Conservation (phyloP, 2,888 invertebrate species). For the Phragmatobia fuliginosa region DNA sequence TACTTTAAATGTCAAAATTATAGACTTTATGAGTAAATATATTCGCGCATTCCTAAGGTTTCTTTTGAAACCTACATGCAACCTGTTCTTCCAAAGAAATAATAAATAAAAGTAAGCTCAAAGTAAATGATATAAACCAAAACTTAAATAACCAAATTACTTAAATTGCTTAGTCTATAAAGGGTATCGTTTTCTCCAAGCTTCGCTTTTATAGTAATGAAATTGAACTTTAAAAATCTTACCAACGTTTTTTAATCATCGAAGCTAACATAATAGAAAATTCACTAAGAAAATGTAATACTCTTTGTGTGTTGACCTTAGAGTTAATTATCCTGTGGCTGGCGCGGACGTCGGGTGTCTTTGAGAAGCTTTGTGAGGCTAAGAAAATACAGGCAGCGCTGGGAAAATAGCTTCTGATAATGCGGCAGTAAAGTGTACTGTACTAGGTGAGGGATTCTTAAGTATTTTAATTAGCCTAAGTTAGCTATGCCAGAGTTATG, state of each 20-base stretch:
- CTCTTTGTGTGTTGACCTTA: slow-evolving; percentile 29
- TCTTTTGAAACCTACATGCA: no score
- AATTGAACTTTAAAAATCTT: slow-evolving; percentile 1
- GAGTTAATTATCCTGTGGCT: slow-evolving; percentile 43
- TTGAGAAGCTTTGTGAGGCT: slow-evolving; percentile 31
- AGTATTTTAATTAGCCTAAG: slow-evolving; percentile 15
- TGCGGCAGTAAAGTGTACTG: slow-evolving; percentile 8
- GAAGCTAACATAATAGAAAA: slow-evolving; percentile 17
- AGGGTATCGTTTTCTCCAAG: not conserved
- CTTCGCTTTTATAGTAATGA: not conserved
- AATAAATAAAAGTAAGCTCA: no score
- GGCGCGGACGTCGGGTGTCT: slow-evolving; percentile 24
- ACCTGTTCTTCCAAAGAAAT: no score
- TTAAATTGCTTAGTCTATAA: not conserved
- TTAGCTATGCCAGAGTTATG: not conserved
- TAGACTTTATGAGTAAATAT: no score
- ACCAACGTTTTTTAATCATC: slow-evolving; percentile 4
- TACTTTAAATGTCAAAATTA: no score
- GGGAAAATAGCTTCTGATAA: slow-evolving; percentile 21
- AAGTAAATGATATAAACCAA: not conserved
- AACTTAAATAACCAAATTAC: not conserved
- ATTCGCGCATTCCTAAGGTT: no score
- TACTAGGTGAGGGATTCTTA: slow-evolving; percentile 12
- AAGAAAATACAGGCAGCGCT: slow-evolving; percentile 15
- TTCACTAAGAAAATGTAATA: slow-evolving; percentile 15